Evolutionary conservation across 1,140 invertebrate species (phyloP), one percentile per base, ranked within the genome.

Genomic region (Glossosoma conforme): DNA sequence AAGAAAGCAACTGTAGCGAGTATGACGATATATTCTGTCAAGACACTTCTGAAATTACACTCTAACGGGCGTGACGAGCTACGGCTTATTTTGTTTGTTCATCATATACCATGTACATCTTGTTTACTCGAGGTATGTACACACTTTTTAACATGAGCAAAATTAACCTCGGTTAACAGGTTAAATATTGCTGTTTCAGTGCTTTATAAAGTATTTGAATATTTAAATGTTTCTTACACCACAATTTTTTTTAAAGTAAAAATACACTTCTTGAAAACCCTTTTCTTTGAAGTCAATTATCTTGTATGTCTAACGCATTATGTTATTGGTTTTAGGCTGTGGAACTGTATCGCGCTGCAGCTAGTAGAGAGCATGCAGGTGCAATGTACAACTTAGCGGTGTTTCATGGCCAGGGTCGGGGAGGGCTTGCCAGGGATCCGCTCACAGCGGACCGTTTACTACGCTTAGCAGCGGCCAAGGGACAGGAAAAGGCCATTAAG

Each of bases 381-480:
- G 81, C 81, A 1, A 70, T 78, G 46, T 84, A 82, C 62, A 84
- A 84, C 56, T 65, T 83, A 22, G 80, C 77, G 8, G 72, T 84
- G 32, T 84, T 77, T 56, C 70, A 82, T 64, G 80, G 77, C 6
- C 79, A 82, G 63, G 81, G 81, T 2, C 68, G 70, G 53, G 81
- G 79, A 19, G 79, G 76, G 0, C 61, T 82, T 1, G 42, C 63
- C 9, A 54, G 63, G 8, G 70, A 81, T 54, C 50, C 60, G 11
- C 60, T 62, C 15, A 71, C 59, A 6, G 80, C 80, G 2, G 69
- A 69, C 8, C 51, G 70, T 14, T 69, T 78, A 17, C 69, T 84
- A 18, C 65, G 61, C 11, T 63, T 71, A 51, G 80, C 81, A n/a
- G 79, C 80, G 3, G 68, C 70, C 17, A 67, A 80, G 52, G 81